Evolutionary conservation across 1,140 invertebrate species (phyloP).

Genomic region (Drosophila parabipectinata): DNA sequence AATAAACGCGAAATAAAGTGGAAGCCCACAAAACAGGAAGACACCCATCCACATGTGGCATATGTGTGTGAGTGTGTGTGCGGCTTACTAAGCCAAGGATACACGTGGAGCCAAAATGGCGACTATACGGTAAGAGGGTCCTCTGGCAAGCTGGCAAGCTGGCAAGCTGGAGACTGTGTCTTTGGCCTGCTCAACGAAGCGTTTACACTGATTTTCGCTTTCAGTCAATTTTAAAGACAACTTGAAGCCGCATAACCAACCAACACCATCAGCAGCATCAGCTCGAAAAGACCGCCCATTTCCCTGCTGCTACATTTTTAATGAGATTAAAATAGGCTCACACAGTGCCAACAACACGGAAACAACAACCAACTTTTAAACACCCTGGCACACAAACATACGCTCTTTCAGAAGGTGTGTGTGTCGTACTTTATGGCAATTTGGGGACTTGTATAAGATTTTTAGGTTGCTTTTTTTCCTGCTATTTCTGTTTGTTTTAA

Average conservation of each 20-base stretch:
- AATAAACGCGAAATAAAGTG: constrained; percentile 81
- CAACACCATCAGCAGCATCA: constrained; percentile 43
- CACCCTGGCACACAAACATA: constrained; percentile 16
- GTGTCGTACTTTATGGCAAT: constrained; percentile 74
- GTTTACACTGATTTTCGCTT: constrained; percentile 81
- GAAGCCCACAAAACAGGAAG: constrained; percentile 63
- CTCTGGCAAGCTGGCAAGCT: constrained; percentile 35
- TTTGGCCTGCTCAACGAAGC: constrained; percentile 62
- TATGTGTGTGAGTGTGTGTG: constrained; percentile 26
- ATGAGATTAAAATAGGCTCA: constrained; percentile 81
- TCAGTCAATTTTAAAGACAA: constrained; percentile 81
- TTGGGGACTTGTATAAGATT: constrained; percentile 69
- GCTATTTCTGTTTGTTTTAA: constrained; percentile 41
- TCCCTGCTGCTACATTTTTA: constrained; percentile 77
- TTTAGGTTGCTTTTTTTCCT: constrained; percentile 25
- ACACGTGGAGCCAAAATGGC: constrained; percentile 64
- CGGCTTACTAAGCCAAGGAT: constrained; percentile 40
- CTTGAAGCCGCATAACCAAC: constrained; percentile 76
- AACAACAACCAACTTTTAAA: constrained; percentile 46
- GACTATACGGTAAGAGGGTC: constrained; percentile 7
- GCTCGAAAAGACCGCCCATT: constrained; percentile 52
- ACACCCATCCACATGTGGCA: constrained; percentile 19
- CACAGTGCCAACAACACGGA: constrained; percentile 57
- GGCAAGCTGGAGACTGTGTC: constrained; percentile 15
- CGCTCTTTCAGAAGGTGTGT: constrained; percentile 54